Evolutionary conservation across 64 coral and sea anemone species (phyloP), one percentile per base, ranked within the genome.

Genomic region (Montipora foliosa): DNA sequence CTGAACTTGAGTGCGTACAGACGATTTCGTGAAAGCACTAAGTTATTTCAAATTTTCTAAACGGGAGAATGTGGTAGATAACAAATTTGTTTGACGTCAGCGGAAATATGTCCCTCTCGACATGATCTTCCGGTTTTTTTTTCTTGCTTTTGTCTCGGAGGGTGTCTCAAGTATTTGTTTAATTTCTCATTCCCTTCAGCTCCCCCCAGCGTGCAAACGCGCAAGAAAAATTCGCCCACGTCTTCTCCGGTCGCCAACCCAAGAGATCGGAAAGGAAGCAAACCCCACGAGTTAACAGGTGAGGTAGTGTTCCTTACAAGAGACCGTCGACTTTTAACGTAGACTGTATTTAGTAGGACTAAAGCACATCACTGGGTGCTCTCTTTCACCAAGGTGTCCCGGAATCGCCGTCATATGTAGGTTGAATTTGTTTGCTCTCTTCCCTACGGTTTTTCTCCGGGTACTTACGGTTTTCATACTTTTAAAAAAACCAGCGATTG

Each of bases 151-250:
- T 11, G 10, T 44, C 13, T 74, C 45, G 10, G 17, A 77, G 3
- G 14, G 14, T 64, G 14, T 14, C 14, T 15, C 8, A 64, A 77
- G 19, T 3, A 76, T 14, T 47, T 5, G 4, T 46, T 92, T 75
- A 6, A 57, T 93, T 8, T 79, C 3, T 50, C 45, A 4, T 66
- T 47, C 20, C 8, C 17, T 88, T 19, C 47, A 93, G 92, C 82
- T 88, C 84, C 92, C 25, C 49, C 92, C 2, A 93, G 92, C 19
- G 92, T 93, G 5, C 92, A 93, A 48, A 88, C 84, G 12, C 85
- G 92, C 14, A 78, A 52, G 92, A 93, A 93, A 69, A 93, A 88
- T 61, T 93, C 92, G 12, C 92, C 92, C 62, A 49, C 82, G 51
- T 79, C 92, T 2, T 93, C 92, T 15, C 92, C 92, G 47, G 48